phyloP scores from a whole-genome alignment of 2,888 invertebrate species.

The Leptinotarsa tumamoca region DNA sequence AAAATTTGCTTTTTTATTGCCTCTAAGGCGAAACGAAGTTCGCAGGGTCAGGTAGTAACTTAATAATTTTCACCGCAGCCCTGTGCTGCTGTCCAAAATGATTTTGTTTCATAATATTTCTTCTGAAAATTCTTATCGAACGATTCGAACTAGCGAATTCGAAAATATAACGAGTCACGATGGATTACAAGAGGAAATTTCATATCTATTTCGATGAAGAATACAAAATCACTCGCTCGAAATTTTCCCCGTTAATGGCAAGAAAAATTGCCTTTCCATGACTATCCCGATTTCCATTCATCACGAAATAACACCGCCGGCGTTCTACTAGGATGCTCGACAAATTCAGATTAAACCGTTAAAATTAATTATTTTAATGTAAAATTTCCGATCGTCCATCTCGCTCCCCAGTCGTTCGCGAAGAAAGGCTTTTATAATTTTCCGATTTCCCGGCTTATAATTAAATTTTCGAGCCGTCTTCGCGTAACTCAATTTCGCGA shows the following conservation, averaged over 20 bases:
- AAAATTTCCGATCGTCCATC: slow-evolving; percentile 49
- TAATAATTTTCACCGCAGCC: too few relatives aligned
- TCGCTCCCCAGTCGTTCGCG: slow-evolving; percentile 40
- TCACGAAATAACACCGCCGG: slow-evolving; percentile 34
- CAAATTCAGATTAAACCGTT: slow-evolving; percentile 45
- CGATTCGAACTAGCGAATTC: too few relatives aligned
- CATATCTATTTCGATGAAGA: neutral
- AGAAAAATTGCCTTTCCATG: slow-evolving; percentile 11
- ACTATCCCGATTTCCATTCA: slow-evolving; percentile 32
- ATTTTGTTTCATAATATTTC: too few relatives aligned
- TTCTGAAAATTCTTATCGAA: too few relatives aligned
- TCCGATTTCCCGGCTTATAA: slow-evolving; percentile 50
- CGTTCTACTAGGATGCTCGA: slow-evolving; percentile 40
- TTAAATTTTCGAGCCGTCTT: slow-evolving; percentile 54
- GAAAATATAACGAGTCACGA: neutral
- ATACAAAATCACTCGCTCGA: neutral
- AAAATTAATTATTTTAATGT: slow-evolving; percentile 44
- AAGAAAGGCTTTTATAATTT: slow-evolving; percentile 50
- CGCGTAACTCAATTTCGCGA: slow-evolving; percentile 52
- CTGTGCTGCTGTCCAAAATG: too few relatives aligned
- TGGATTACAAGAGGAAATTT: neutral
- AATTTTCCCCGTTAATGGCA: neutral
- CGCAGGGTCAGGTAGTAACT: too few relatives aligned
- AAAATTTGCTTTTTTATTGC: too few relatives aligned
- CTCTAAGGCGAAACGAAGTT: too few relatives aligned